Evolutionary conservation across 1,140 invertebrate species (phyloP).

Genomic region (Sesamia nonagrioides): DNA sequence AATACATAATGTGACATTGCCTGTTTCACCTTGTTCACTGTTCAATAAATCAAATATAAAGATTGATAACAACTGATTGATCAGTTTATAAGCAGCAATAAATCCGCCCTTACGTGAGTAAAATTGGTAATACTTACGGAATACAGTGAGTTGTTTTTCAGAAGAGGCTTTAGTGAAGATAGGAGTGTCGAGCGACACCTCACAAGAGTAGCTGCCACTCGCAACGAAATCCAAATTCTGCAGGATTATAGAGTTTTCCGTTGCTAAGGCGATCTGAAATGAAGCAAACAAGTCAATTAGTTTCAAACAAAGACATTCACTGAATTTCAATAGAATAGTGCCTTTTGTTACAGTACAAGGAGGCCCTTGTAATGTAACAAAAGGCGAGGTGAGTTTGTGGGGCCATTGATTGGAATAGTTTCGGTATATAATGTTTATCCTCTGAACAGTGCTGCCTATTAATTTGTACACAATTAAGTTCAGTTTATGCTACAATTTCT

Average conservation of each 20-base stretch:
- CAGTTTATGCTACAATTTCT: no score
- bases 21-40: neutral
- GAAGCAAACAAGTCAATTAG: slow-evolving; percentile 54
- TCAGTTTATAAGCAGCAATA: neutral
- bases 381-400: no score
- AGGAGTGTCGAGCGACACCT: slow-evolving; percentile 92
- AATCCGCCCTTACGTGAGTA: neutral
- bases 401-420: neutral
- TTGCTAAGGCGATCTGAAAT: slow-evolving; percentile 90
- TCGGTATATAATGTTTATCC: neutral
- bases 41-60: neutral
- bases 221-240: slow-evolving; percentile 92
- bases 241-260: slow-evolving; percentile 92
- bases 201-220: slow-evolving; percentile 92
- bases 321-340: slow-evolving; percentile 15
- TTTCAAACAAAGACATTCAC: slow-evolving; percentile 2
- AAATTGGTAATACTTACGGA: slow-evolving; percentile 89
- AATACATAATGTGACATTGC: no score
- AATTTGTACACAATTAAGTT: no score
- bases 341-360: neutral
- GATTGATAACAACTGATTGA: neutral
- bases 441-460: neutral
- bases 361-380: no score
- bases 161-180: slow-evolving; percentile 93
- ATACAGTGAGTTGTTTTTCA: slow-evolving; percentile 91